Evolutionary conservation across 2,888 invertebrate genomes (phyloP).

Genomic region (Pollenia griseotomentosa): DNA sequence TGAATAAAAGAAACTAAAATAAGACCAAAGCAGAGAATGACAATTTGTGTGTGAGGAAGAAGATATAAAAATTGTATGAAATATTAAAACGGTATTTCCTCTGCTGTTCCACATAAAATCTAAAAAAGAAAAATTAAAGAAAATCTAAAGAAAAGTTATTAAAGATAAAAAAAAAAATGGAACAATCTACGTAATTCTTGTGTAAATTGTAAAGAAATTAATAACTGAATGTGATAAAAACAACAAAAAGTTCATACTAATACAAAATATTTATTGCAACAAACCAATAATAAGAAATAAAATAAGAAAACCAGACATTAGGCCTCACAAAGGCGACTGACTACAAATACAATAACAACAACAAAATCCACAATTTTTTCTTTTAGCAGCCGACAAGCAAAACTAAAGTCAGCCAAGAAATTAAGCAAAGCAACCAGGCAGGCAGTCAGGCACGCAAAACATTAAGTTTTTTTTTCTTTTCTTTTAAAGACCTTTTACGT

Average conservation of each 20-base stretch:
- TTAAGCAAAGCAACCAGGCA: slow-evolving; percentile 63
- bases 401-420: slow-evolving; percentile 69
- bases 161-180: neutral
- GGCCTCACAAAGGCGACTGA: slow-evolving; percentile 59
- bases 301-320: slow-evolving; percentile 62
- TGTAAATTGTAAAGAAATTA: slow-evolving; percentile 1
- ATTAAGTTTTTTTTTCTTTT: slow-evolving; percentile 46
- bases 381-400: slow-evolving; percentile 54
- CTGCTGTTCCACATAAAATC: slow-evolving; percentile 7
- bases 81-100: neutral
- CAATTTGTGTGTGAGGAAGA: slow-evolving; percentile 44
- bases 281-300: slow-evolving; percentile 76
- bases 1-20: slow-evolving; percentile 38
- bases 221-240: slow-evolving; percentile 54
- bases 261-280: slow-evolving; percentile 67
- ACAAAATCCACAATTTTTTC: slow-evolving; percentile 35
- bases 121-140: slow-evolving; percentile 58
- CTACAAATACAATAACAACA: slow-evolving; percentile 41
- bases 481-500: slow-evolving; percentile 57
- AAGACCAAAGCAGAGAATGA: slow-evolving; percentile 62
- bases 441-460: slow-evolving; percentile 60
- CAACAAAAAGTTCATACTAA: neutral
- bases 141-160: slow-evolving; percentile 58
- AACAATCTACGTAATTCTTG: neutral
- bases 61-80: slow-evolving; percentile 24